Conservation (phyloP, 2,113 vertebrate species). For the Myiopsitta monachus region DNA sequence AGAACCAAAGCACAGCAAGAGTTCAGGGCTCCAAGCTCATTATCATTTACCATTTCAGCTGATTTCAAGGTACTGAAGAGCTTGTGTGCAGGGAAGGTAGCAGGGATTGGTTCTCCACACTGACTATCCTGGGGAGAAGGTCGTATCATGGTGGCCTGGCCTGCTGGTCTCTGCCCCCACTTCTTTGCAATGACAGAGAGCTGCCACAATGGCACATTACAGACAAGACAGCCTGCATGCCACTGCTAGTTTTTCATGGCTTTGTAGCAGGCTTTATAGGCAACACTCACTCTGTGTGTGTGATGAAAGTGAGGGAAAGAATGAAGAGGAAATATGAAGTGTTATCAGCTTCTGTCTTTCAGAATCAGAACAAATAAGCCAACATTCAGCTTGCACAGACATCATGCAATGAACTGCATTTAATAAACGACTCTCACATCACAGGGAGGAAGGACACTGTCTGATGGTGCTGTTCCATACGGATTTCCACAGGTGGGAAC, state of each 20-base stretch:
- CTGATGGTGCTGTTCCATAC: neutral
- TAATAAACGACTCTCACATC: neutral
- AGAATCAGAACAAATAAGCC: neutral
- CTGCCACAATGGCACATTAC: neutral
- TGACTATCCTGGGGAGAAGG: neutral
- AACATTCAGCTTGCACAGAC: neutral
- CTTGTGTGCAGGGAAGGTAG: neutral
- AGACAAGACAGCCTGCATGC: neutral
- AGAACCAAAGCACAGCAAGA: neutral
- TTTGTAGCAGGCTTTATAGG: neutral
- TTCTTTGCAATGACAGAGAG: neutral
- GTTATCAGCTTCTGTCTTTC: neutral
- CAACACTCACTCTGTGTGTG: neutral
- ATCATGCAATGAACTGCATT: neutral
- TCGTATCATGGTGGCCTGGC: rapidly evolving
- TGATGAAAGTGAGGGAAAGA: neutral
- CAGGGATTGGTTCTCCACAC: neutral
- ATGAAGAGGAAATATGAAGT: neutral
- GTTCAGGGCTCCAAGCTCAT: neutral
- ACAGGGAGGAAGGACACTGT: neutral
- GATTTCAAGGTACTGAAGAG: neutral
- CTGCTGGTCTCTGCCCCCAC: neutral
- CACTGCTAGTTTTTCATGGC: neutral
- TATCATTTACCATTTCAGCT: neutral
- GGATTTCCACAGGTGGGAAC: neutral